Conservation (phyloP, 1,140 invertebrate genomes). For the Octopus bimaculoides region DNA sequence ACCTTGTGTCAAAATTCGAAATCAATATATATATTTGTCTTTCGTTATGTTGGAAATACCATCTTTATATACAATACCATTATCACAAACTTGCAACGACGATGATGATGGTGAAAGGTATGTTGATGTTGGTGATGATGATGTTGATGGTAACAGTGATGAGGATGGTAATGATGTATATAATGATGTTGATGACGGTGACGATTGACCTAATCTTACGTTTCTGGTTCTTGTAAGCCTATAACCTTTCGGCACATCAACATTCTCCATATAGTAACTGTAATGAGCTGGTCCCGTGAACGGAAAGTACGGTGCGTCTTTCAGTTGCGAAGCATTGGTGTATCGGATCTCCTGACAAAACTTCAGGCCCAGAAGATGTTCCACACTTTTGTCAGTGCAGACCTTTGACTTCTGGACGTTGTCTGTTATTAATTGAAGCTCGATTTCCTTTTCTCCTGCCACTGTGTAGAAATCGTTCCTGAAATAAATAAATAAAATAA, state of each 20-base stretch:
- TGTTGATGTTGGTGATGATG: no score
- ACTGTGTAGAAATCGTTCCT: slow-evolving; percentile 48
- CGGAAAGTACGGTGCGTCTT: slow-evolving; percentile 68
- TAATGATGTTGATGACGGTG: no score
- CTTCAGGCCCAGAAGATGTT: slow-evolving; percentile 72
- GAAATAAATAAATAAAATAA: neutral
- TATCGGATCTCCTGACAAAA: slow-evolving; percentile 76
- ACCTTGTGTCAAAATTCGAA: no score
- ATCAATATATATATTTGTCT: no score
- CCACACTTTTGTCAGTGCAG: slow-evolving; percentile 50
- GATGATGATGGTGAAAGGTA: no score
- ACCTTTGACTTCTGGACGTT: slow-evolving; percentile 66
- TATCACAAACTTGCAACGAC: no score
- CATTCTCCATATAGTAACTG: slow-evolving; percentile 75
- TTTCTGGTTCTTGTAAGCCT: slow-evolving; percentile 35
- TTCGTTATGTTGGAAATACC: no score
- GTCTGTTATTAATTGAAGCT: slow-evolving; percentile 40
- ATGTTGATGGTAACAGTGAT: no score
- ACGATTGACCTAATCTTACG: neutral
- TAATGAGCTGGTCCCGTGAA: slow-evolving; percentile 79
- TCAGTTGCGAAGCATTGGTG: slow-evolving; percentile 65
- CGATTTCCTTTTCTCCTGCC: slow-evolving; percentile 35
- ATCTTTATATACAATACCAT: no score
- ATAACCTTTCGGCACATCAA: slow-evolving; percentile 65
- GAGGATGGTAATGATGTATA: no score